phyloP scores from a whole-genome alignment of 1,140 invertebrate species.

The Caenorhabditis brenneri region DNA sequence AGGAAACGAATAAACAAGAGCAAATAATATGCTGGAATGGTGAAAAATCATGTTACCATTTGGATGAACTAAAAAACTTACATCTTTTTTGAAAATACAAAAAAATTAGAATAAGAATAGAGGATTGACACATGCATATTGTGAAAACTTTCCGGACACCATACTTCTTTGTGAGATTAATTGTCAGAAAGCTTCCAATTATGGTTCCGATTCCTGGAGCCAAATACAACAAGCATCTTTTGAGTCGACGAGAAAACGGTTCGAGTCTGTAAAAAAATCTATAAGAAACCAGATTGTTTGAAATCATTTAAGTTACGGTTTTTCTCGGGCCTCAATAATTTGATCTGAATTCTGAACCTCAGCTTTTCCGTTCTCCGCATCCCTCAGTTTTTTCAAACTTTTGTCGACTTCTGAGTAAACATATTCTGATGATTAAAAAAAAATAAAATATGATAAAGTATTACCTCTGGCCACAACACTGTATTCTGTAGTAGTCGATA shows the following conservation, averaged over 20 bases:
- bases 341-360: no score
- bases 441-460: neutral
- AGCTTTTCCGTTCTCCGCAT: conserved; percentile 21
- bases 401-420: conserved; percentile 34
- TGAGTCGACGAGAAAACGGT: neutral
- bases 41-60: neutral
- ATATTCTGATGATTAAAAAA: neutral
- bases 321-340: no score
- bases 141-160: neutral
- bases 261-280: neutral
- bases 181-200: conserved; percentile 35
- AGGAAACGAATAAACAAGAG: conserved; percentile 41
- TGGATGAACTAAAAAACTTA: neutral
- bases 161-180: neutral
- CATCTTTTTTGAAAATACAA: neutral
- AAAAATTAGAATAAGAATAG: neutral
- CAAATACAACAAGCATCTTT: neutral
- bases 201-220: conserved; percentile 50
- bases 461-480: conserved; percentile 17
- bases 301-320: neutral
- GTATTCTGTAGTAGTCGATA: neutral
- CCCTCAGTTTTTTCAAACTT: conserved; percentile 41
- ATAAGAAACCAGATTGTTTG: neutral
- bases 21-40: conserved; percentile 1
- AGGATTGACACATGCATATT: neutral